Evolutionary conservation across 1,140 invertebrate species (phyloP).

Genomic region (Cherax destructor): DNA sequence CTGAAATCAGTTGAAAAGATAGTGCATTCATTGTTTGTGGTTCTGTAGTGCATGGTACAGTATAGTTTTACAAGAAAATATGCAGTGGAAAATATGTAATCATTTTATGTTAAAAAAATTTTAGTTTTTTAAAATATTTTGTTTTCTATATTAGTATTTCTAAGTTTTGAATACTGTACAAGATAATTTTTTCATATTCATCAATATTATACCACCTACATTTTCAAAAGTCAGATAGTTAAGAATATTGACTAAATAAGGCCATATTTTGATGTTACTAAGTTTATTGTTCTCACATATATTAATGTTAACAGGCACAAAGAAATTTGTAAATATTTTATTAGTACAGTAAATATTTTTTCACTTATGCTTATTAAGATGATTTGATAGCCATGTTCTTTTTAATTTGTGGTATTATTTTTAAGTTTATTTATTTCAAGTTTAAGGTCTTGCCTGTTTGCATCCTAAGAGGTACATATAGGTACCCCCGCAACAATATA

Average conservation of each 20-base stretch:
- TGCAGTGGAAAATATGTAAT: not conserved
- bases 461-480: not conserved
- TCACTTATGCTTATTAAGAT: not conserved
- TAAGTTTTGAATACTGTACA: not conserved
- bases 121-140: not conserved
- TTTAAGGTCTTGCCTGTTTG: not conserved
- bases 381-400: not conserved
- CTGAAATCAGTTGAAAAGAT: not conserved
- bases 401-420: not conserved
- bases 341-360: not conserved
- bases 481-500: not conserved
- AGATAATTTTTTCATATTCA: not conserved
- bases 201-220: not conserved
- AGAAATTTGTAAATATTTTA: conserved; percentile 11
- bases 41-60: not conserved
- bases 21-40: not conserved
- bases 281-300: not conserved
- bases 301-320: not conserved
- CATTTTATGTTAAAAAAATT: not conserved
- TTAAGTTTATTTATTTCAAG: not conserved
- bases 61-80: not conserved
- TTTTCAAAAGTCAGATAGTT: not conserved
- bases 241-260: not conserved
- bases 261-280: not conserved
- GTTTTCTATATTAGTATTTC: not conserved